Conservation (phyloP, 2,888 invertebrate genomes). For the Sycophila texana region DNA sequence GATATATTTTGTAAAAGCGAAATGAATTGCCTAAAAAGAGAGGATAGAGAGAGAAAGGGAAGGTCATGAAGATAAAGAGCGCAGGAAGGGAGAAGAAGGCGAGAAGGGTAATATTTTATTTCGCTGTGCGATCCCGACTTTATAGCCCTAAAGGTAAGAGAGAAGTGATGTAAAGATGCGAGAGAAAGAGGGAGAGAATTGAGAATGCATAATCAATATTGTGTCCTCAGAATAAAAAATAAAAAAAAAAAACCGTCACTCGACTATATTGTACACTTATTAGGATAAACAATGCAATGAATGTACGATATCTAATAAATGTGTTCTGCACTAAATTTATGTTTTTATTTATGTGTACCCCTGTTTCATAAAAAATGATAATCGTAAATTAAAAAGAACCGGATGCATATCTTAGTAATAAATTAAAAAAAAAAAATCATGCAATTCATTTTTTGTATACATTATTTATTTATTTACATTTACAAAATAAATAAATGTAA, state of each 20-base stretch:
- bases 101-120: slow-evolving; percentile 34
- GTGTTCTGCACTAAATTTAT: slow-evolving; percentile 57
- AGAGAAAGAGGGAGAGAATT: not conserved
- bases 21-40: slow-evolving; percentile 38
- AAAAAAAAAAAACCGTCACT: slow-evolving; percentile 43
- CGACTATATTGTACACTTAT: slow-evolving; percentile 56
- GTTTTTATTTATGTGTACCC: slow-evolving; percentile 4
- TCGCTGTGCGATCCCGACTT: slow-evolving; percentile 40
- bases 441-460: too few species aligned
- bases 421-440: too few species aligned
- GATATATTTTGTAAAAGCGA: slow-evolving; percentile 55
- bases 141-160: slow-evolving; percentile 29
- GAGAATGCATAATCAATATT: slow-evolving; percentile 45
- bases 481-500: too few species aligned
- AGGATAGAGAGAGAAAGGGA: not conserved
- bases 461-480: too few species aligned
- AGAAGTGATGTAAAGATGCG: slow-evolving; percentile 29
- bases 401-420: too few species aligned
- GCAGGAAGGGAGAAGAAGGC: not conserved
- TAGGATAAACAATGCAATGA: slow-evolving; percentile 57
- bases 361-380: too few species aligned
- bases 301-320: slow-evolving; percentile 61
- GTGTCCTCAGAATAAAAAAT: slow-evolving; percentile 42
- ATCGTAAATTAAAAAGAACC: too few species aligned
- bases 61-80: slow-evolving; percentile 1